Evolutionary conservation across 2,797 vertebrate genomes (phyloP), one percentile per base, ranked within the genome.

Genomic region (Mallotus villosus): DNA sequence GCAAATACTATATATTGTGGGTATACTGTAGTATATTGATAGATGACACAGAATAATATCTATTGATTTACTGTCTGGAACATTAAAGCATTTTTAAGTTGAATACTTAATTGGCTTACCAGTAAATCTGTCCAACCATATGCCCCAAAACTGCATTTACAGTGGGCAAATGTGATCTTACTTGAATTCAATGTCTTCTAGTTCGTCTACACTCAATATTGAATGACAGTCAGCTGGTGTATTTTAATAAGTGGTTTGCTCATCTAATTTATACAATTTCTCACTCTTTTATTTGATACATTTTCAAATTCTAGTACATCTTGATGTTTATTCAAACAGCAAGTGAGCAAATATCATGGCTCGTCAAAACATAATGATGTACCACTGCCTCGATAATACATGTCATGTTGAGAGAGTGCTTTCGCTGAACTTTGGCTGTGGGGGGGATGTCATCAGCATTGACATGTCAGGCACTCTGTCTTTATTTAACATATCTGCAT

Each of bases 401-500:
- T 73, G 75, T 79, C 65, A 24, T 29, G 59, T 57, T 81, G 79
- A 77, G 63, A 24, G 71, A 82, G 74, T 70, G 73, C 63, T 73
- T 63, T 69, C 68, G 65, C 53, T 78, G 74, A 73, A 63, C 53
- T 37, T 53, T 14, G 51, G 41, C 67, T 5, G 70, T 49, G 27
- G 71, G 55, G 41, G 65, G 53, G 55, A 12, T 27, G 55, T 57
- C 72, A 22, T 74, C 67, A 65, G 27, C 57, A 16, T 25, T 57
- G 72, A 68, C 60, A 37, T 63, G 58, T 22, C 66, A 29, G 34
- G 6, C 51, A 3, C 76, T 80, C 78, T 5, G 61, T 84, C 78
- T 84, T 72, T 19, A 80, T 78, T 70, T 70, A 55, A 61, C 16
- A 66, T 72, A 84, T 85, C 82, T 82, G 77, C 81, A 80, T 85